Evolutionary conservation across 2,888 invertebrate species (phyloP).

Genomic region (Agapostemon virescens): DNA sequence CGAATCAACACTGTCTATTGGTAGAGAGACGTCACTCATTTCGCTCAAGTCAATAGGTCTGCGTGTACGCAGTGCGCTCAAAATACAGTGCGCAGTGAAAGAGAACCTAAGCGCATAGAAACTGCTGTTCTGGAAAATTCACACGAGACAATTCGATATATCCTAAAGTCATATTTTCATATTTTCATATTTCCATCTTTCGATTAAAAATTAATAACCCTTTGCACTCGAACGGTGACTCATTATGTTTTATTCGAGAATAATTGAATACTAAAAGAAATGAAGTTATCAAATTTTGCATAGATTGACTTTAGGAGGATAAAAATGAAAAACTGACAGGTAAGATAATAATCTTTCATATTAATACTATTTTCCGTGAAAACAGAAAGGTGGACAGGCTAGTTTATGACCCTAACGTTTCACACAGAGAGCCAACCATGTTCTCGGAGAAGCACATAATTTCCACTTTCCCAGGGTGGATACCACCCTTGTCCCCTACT

Average conservation of each 20-base stretch:
- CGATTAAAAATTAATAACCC: not conserved
- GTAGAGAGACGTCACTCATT: slow-evolving; percentile 2
- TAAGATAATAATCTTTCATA: slow-evolving; percentile 60
- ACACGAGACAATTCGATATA: not conserved
- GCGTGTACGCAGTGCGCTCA: not conserved
- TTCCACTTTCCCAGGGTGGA: slow-evolving; percentile 50
- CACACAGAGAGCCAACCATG: slow-evolving; percentile 58
- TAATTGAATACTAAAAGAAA: not conserved
- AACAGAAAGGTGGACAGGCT: slow-evolving; percentile 32
- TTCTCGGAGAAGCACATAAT: slow-evolving; percentile 63
- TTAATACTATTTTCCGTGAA: slow-evolving; percentile 60
- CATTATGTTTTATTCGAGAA: too few species aligned
- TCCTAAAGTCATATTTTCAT: not conserved
- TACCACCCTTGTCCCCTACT: slow-evolving; percentile 60
- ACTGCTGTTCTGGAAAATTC: not conserved
- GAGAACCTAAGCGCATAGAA: not conserved
- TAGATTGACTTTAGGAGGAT: not conserved
- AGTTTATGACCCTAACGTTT: slow-evolving; percentile 69
- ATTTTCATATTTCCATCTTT: not conserved
- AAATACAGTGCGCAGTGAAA: not conserved
- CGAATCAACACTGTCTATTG: slow-evolving; percentile 7
- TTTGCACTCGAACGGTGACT: too few species aligned
- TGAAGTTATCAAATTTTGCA: slow-evolving; percentile 12
- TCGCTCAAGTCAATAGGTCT: slow-evolving; percentile 3
- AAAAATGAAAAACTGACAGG: not conserved